Percentiles rank a stretch among this genome's conserved stretches.
Evolutionary conservation across 53 echinoderm and acorn worm species (phyloP).

Genomic region (Antedon mediterranea): DNA sequence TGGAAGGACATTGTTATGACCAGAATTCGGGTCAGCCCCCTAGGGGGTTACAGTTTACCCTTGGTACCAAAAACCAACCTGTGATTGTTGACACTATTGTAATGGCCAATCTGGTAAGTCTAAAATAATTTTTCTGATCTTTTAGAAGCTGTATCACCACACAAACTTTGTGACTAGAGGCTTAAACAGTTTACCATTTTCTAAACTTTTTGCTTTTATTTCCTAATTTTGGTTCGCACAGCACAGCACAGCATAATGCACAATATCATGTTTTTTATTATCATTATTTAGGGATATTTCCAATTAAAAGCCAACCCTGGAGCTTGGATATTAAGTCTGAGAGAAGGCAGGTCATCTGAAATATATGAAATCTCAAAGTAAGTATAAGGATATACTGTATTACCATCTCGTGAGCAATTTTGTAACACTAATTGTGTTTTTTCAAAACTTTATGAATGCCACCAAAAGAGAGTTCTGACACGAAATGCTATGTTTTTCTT

Average conservation of each 20-base stretch:
- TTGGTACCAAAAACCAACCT: conserved; percentile 56
- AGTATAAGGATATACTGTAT: too few species aligned
- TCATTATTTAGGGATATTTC: conserved; percentile 58
- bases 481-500: too few species aligned
- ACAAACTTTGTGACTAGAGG: too few species aligned
- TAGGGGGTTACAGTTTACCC: conserved; percentile 78
- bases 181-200: too few species aligned
- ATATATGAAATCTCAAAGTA: conserved; percentile 84
- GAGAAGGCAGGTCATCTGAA: conserved; percentile 65
- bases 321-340: conserved; percentile 49
- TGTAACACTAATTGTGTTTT: too few species aligned
- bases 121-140: neutral
- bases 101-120: conserved; percentile 92
- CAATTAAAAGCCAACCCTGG: conserved; percentile 93
- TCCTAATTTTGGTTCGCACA: too few species aligned
- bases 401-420: neutral
- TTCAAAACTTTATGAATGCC: too few species aligned
- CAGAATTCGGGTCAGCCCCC: conserved; percentile 63
- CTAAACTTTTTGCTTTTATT: too few species aligned
- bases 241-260: too few species aligned
- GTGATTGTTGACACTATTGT: conserved; percentile 86
- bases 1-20: conserved; percentile 94
- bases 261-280: neutral
- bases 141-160: too few species aligned
- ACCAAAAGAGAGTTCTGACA: too few species aligned